Evolutionary conservation across 2,113 vertebrate genomes (phyloP).

Genomic region (Myiopsitta monachus): DNA sequence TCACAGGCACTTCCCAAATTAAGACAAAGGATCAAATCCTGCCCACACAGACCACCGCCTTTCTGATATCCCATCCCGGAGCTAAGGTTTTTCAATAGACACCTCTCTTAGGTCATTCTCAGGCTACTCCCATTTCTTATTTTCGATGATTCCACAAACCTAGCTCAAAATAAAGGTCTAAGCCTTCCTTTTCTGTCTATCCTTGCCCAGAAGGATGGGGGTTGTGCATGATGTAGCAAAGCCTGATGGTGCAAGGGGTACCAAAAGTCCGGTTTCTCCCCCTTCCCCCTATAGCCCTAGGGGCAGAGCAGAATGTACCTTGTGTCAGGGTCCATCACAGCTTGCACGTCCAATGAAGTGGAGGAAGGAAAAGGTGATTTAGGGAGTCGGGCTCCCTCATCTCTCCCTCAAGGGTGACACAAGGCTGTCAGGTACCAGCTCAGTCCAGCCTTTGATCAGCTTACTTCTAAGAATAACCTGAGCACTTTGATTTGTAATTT

Average conservation of each 20-base stretch:
- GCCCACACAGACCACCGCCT: not conserved
- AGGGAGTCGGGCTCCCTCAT: not conserved
- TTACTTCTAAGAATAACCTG: not conserved
- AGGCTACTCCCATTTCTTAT: not conserved
- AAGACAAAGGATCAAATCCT: not conserved
- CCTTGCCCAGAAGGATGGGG: not conserved
- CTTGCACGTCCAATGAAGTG: not conserved
- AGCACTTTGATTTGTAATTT: rapidly evolving
- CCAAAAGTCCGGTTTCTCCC: not conserved
- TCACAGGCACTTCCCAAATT: not conserved
- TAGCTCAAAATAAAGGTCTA: not conserved
- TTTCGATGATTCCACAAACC: not conserved
- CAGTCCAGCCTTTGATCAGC: not conserved
- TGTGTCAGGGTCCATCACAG: rapidly evolving
- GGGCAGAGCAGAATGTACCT: not conserved
- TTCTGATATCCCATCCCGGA: not conserved
- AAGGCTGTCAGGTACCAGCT: not conserved
- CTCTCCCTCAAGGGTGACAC: not conserved
- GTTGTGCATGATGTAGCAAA: rapidly evolving
- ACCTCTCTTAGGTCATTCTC: not conserved
- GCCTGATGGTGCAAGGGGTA: not conserved
- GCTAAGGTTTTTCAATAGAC: not conserved
- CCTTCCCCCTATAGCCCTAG: not conserved
- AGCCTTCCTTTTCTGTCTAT: not conserved
- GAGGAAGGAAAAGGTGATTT: not conserved